Evolutionary conservation across 2,888 invertebrate species (phyloP).

Genomic region (Thymelicus lineola): DNA sequence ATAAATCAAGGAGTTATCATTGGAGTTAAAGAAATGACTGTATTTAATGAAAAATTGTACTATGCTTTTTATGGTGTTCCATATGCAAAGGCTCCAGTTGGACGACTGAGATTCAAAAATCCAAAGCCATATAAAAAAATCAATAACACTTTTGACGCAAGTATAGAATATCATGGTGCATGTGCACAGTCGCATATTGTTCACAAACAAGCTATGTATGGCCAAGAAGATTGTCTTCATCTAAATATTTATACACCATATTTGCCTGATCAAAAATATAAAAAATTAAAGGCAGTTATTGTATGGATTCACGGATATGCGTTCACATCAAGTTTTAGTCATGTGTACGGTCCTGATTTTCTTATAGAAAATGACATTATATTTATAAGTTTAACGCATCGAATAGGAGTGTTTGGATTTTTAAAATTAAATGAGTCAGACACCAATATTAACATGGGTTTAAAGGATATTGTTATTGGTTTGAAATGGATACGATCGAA

Average conservation of each 20-base stretch:
- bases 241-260: constrained; percentile 88
- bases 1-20: constrained; percentile 63
- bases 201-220: constrained; percentile 67
- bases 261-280: constrained; percentile 55
- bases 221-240: constrained; percentile 87
- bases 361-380: constrained; percentile 72
- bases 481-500: constrained; percentile 75
- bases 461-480: constrained; percentile 74
- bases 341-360: constrained; percentile 75
- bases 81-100: constrained; percentile 68
- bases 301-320: constrained; percentile 79
- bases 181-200: constrained; percentile 87
- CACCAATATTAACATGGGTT: constrained; percentile 71
- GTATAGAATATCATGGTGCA: constrained; percentile 71
- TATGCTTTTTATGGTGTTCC: constrained; percentile 76
- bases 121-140: constrained; percentile 68
- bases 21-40: constrained; percentile 58
- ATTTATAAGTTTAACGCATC: constrained; percentile 67
- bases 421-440: constrained; percentile 66
- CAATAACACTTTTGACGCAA: constrained; percentile 84
- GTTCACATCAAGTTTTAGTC: constrained; percentile 74
- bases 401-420: constrained; percentile 76
- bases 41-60: constrained; percentile 60
- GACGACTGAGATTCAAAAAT: constrained; percentile 69
- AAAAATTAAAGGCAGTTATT: constrained; percentile 59